Base-by-base conservation (phyloP, 2,113 vertebrate species). In the Antechinus stuartii region DNA sequence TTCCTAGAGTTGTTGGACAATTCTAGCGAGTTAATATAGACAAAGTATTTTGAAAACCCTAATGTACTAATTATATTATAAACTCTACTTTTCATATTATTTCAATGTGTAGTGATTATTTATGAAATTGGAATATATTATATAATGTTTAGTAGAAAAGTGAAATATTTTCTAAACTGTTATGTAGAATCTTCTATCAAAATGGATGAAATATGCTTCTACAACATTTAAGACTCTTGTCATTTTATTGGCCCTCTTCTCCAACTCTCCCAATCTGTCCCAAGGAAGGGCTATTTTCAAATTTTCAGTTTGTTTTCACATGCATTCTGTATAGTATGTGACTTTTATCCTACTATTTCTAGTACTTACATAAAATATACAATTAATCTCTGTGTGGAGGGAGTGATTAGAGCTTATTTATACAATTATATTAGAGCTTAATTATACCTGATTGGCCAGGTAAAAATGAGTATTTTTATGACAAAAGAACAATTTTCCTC, bases 101-200 rank as follows among this genome's bases (percentile, higher is more conserved):
- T 76, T n/a, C 35, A 76, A 19, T 19, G 16, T 76, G n/a, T 68
- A 68, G 3, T 68, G 12, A 30, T 68, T 76, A 76, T 76, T 49
- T 76, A 14, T 76, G 68, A n/a, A 68, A 14, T n/a, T n/a, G 4
- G 30, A 76, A 76, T 76, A 42, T 19, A 76, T 57, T 11, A 6
- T 19, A 35, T 76, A 16, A 42, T 42, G 35, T 19, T n/a, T 76
- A 42, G 68, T 76, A 42, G 35, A 54, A 93, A 92, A 94, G 42
- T 54, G 27, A 93, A 47, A 94, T 24, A 47, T 94, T 89, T 54
- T 95, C n/a, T 95, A 76, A 76, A 16, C 68, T 94, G 14, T 56
- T 92, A 94, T 91, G 92, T 47, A 96, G 96, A 96, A 92, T 55
- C 54, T 92, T 55, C n/a, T 89, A 89, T 49, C 76, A 93, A 96